Base-by-base conservation (phyloP, 2,113 vertebrate species). In the Edolisoma coerulescens region DNA sequence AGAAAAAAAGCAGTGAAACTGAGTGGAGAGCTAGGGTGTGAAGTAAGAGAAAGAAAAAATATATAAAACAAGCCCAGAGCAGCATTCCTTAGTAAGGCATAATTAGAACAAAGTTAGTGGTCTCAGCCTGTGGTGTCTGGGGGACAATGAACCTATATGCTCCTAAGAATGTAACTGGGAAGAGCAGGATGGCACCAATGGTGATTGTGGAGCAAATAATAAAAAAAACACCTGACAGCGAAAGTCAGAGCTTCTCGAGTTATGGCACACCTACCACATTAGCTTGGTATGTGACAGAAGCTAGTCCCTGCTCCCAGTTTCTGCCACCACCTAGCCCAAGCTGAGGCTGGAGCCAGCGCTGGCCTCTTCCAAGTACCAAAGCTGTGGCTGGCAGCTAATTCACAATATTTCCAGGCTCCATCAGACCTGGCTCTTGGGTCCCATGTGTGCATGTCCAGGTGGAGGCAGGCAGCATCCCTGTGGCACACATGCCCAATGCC, bases 61-160 rank as follows among this genome's bases (percentile, higher is more conserved):
- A 15, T 11, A 24, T 19, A 4, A 37, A 47, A 39, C 28, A 23
- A 60, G 1, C 11, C 33, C 42, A 52, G 21, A 63, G 30, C 26
- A 83, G 17, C 18, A 68, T 76, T 79, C 23, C 67, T 86, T 50
- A 28, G 16, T 32, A 56, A 45, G 53, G 42, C 20, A 53, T 24
- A n/a, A 20, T 12, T 32, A 61, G 12, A 54, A 73, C 19, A 69
- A 24, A 45, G 6, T 23, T 44, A 45, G 13, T 26, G 20, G 16
- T 44, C 9, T 22, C 27, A 69, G 21, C 22, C 30, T 64, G 11
- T 33, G 41, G 56, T n/a, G 5, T 80, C 41, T 37, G 54, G 24
- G 26, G n/a, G 13, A 24, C 1, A 1, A 28, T 44, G 35, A 87
- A 60, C 11, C 2, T 28, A 0, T 19, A 16, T 6, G 11, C 9